Base-by-base conservation (phyloP, 2,797 vertebrate genomes). In the Coluber constrictor region DNA sequence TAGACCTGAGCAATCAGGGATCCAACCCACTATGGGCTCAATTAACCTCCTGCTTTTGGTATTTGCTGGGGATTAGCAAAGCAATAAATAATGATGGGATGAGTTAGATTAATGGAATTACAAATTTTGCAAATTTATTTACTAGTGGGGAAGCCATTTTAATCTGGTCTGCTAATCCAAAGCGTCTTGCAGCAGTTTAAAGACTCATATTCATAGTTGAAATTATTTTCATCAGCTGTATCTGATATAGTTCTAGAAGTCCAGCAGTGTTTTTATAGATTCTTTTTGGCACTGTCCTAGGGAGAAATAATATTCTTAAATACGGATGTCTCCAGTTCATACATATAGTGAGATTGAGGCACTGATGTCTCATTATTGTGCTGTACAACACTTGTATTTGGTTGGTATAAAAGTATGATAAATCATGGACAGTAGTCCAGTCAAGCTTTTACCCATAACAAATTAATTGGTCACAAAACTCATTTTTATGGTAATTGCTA, bases 401-500 rank as follows among this genome's bases (percentile, higher is more conserved):
- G 20, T 83, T 83, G 74, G 43, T 83, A 25, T 47, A 83, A 83
- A 43, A 83, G 25, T 83, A 83, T 12, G 74, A 83, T 83, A 23
- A 79, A 79, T 43, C 70, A 55, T 54, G 61, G 61, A n/a, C 61
- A 66, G 29, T 70, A 74, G 63, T 63, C 29, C 18, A 37, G 29
- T 37, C n/a, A 90, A 90, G 63, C 12, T 90, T 90, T 23, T 90
- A 51, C 29, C 2, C 16, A 23, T 54, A 37, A 74, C 70, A 54
- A 66, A 90, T 74, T 74, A 55, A 55, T 55, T 70, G 54, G 63
- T 56, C n/a, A 74, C 54, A 90, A 56, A 83, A 74, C 7, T 55
- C 63, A 56, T 74, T 74, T n/a, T 90, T 90, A 70, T 37, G 25
- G 51, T 90, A 37, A 37, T 90, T 95, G 90, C 93, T 89, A 83